These are phyloP conservation scores for Oxygymnocypris stewartii DNA, from an alignment of 2,113 vertebrate species.

Conservation along the genomic window DNA sequence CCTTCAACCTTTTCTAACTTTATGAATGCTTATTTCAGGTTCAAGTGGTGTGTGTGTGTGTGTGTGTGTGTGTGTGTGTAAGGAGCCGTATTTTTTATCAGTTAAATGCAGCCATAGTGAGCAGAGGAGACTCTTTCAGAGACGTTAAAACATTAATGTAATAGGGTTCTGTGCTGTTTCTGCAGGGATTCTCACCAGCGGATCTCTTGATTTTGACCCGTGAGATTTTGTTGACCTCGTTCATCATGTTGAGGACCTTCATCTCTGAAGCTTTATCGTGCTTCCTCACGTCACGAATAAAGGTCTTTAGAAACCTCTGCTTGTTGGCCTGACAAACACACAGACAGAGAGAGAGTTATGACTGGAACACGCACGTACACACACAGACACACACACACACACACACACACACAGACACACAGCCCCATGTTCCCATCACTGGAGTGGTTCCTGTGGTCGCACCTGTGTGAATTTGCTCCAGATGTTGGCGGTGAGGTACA, in stretches of 20 bases:
- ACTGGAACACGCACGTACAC: not conserved
- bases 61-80: too few species aligned
- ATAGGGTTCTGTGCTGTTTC: not conserved
- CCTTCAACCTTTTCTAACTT: too few species aligned
- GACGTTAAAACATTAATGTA: not conserved
- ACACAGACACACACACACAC: not conserved
- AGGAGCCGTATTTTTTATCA: too few species aligned
- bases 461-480: slow-evolving; percentile 66
- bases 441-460: not conserved
- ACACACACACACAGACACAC: not conserved
- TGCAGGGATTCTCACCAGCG: not conserved
- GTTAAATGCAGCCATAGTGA: too few species aligned
- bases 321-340: slow-evolving; percentile 59
- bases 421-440: not conserved
- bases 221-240: slow-evolving; percentile 27
- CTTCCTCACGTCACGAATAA: slow-evolving; percentile 24
- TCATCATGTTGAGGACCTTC: slow-evolving; percentile 39
- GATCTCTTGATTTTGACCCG: slow-evolving; percentile 14
- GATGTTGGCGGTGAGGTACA: slow-evolving; percentile 66
- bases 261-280: fast-evolving
- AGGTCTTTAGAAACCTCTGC: slow-evolving; percentile 53
- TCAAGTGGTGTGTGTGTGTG: too few species aligned
- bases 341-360: not conserved
- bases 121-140: too few species aligned
- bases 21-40: too few species aligned